Percentiles rank a stretch among this genome's conserved stretches.
Conservation (phyloP, 2,797 vertebrate genomes). For the Myripristis murdjan region DNA sequence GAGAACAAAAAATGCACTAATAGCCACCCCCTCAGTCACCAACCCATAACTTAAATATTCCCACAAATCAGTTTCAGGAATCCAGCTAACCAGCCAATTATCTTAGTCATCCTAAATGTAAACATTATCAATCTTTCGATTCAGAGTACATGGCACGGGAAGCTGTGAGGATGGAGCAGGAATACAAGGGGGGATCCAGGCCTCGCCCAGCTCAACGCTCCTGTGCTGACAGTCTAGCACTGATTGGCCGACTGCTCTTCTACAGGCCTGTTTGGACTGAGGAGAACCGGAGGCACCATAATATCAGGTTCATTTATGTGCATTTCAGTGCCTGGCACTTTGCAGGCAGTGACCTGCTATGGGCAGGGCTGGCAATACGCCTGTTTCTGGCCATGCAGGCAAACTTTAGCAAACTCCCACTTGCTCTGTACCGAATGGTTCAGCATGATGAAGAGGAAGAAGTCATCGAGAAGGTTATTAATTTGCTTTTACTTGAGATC, state of each 20-base stretch:
- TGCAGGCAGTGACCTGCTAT: constrained; percentile 93
- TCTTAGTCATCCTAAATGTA: neutral
- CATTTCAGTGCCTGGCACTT: constrained; percentile 97
- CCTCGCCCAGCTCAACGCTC: constrained; percentile 66
- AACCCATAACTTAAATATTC: no score
- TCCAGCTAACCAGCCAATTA: neutral
- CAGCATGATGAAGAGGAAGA: constrained; percentile 76
- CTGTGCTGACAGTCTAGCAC: constrained; percentile 52
- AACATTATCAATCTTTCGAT: constrained; percentile 35
- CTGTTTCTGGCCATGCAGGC: constrained; percentile 87
- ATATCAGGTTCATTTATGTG: constrained; percentile 89
- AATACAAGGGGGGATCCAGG: constrained; percentile 4
- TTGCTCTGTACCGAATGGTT: constrained; percentile 85
- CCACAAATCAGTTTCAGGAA: no score
- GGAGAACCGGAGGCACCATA: constrained; percentile 81
- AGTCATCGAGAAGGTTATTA: constrained; percentile 68
- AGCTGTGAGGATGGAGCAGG: constrained; percentile 58
- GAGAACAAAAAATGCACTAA: no score
- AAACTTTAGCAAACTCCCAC: constrained; percentile 88
- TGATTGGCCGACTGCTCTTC: constrained; percentile 86
- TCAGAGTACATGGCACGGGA: constrained; percentile 78
- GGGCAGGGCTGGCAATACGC: constrained; percentile 93
- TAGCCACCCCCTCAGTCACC: no score
- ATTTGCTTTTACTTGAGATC: neutral
- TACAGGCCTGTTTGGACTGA: constrained; percentile 89